Conservation (phyloP, 2,888 invertebrate genomes). For the Dynastes maya region DNA sequence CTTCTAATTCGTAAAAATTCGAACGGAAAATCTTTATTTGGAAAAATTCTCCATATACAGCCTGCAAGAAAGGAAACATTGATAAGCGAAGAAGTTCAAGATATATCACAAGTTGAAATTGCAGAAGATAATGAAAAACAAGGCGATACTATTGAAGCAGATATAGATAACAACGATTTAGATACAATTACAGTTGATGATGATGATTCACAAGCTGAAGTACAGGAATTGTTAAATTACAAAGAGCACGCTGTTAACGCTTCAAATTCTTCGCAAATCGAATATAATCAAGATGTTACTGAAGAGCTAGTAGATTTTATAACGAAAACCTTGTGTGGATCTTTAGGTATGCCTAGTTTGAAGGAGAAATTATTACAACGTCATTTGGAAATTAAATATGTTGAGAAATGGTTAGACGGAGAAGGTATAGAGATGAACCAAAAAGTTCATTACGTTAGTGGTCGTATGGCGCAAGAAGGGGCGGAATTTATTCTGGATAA, state of each 20-base stretch:
- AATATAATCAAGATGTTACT: conserved; percentile 26
- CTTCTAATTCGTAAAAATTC: conserved; percentile 53
- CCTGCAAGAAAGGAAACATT: not conserved
- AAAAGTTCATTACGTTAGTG: conserved; percentile 56
- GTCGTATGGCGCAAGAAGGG: conserved; percentile 57
- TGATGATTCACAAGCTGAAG: not conserved
- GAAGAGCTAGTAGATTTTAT: conserved; percentile 58
- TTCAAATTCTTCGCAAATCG: not conserved
- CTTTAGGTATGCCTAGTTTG: conserved; percentile 65
- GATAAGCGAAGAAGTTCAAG: not conserved
- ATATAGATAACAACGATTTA: not conserved
- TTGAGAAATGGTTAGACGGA: conserved; percentile 55
- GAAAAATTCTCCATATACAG: conserved; percentile 57
- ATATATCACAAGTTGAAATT: not conserved
- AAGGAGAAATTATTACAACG: conserved; percentile 60
- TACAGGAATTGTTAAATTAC: conserved; percentile 4
- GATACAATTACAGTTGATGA: not conserved
- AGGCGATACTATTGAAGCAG: not conserved
- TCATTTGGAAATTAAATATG: conserved; percentile 59
- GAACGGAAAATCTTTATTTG: conserved; percentile 56
- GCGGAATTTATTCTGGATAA: conserved; percentile 11
- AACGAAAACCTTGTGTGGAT: conserved; percentile 62
- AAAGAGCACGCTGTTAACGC: not conserved
- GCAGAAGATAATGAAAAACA: not conserved
- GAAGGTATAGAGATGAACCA: conserved; percentile 52